Evolutionary conservation across 2,113 vertebrate genomes (phyloP).

Genomic region (Oplegnathus fasciatus): DNA sequence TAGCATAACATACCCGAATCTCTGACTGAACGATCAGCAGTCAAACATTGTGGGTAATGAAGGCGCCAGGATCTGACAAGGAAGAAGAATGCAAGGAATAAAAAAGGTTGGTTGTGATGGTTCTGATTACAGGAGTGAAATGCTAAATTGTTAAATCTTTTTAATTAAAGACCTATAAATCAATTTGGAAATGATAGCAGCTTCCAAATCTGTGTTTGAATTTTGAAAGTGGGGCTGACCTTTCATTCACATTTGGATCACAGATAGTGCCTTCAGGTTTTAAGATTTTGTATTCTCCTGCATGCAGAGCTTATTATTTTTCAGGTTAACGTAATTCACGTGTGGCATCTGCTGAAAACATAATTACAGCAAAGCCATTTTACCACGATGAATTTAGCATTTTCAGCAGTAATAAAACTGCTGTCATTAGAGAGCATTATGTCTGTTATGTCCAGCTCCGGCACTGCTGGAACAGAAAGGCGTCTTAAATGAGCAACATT

Average conservation of each 20-base stretch:
- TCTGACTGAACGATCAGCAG: background rate
- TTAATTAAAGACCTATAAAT: background rate
- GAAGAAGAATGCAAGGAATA: background rate
- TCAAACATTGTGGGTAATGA: background rate
- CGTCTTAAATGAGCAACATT: background rate
- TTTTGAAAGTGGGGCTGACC: background rate
- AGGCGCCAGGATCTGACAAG: background rate
- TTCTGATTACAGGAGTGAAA: too few relatives aligned
- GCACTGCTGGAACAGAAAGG: conserved; percentile 5
- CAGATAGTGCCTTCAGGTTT: background rate
- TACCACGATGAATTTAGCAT: background rate
- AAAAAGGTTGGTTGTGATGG: background rate
- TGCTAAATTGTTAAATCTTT: background rate
- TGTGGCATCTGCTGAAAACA: conserved; percentile 17
- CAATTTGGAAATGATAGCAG: background rate
- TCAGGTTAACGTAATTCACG: conserved; percentile 12
- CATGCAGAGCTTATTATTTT: background rate
- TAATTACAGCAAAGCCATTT: conserved; percentile 33
- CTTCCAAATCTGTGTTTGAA: background rate
- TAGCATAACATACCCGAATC: background rate
- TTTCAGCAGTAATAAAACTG: conserved; percentile 25
- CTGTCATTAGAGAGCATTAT: conserved; percentile 13
- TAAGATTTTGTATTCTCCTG: background rate
- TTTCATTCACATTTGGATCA: background rate
- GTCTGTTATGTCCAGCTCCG: background rate